Conservation (phyloP, 2,113 vertebrate genomes). For the Oryctolagus cuniculus region mOryCun1.1 NC_091432.1:198970501-198971000, state of each 20-base stretch:
- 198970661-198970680: constrained; percentile 98
- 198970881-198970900: neutral
- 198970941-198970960: constrained; percentile 46
- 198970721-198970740: constrained; percentile 93
- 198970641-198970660: constrained; percentile 91
- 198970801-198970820: neutral
- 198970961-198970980: constrained; percentile 43
- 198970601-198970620: constrained; percentile 42
- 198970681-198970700: constrained; percentile 96
- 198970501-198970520: no score
- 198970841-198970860: neutral
- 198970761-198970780: constrained; percentile 93
- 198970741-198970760: constrained; percentile 94
- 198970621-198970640: constrained; percentile 92
- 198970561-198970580: no score
- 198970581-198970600: constrained; percentile 44
- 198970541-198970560: no score
- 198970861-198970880: constrained; percentile 39
- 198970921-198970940: neutral
- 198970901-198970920: neutral
- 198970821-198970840: neutral
- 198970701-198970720: constrained; percentile 97
- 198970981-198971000: neutral
- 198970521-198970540: no score
- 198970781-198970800: neutral